Conservation (phyloP, 2,113 vertebrate genomes). For the Microcebus ravelobensis region DNA sequence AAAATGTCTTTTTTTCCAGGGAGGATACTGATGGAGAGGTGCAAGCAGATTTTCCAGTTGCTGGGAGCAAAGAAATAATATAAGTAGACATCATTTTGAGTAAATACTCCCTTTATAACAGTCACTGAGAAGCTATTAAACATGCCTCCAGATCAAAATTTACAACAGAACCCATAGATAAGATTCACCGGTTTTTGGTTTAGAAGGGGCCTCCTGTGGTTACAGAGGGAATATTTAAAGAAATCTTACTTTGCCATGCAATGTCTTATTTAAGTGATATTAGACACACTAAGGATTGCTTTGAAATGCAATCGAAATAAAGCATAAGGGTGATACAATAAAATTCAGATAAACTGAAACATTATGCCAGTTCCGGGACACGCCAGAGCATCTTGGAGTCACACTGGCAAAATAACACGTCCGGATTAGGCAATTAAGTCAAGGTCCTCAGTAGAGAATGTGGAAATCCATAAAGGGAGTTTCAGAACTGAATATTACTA, state of each 20-base stretch:
- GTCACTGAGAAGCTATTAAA: conserved; percentile 71
- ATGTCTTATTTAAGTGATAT: conserved; percentile 60
- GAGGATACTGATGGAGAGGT: conserved; percentile 68
- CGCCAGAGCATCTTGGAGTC: conserved; percentile 42
- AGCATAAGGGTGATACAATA: conserved; percentile 60
- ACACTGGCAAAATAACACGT: conserved; percentile 57
- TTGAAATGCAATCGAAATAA: conserved; percentile 63
- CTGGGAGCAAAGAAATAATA: conserved; percentile 62
- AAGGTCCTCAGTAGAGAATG: conserved; percentile 22
- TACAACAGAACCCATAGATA: conserved; percentile 56
- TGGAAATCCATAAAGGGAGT: background rate
- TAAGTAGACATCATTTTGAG: conserved; percentile 49
- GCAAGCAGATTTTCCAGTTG: conserved; percentile 39
- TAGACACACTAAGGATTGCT: background rate
- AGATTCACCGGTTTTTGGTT: conserved; percentile 7
- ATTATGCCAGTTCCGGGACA: background rate
- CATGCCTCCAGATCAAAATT: conserved; percentile 66
- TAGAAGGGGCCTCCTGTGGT: conserved; percentile 40
- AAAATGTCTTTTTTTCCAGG: conserved; percentile 49
- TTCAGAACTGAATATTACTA: background rate
- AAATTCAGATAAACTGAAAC: conserved; percentile 67
- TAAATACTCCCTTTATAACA: conserved; percentile 68
- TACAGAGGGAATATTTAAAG: background rate
- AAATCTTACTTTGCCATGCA: background rate
- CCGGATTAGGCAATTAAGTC: conserved; percentile 59